Conservation (phyloP, 2,797 vertebrate species). For the Sylvilagus floridanus region DNA sequence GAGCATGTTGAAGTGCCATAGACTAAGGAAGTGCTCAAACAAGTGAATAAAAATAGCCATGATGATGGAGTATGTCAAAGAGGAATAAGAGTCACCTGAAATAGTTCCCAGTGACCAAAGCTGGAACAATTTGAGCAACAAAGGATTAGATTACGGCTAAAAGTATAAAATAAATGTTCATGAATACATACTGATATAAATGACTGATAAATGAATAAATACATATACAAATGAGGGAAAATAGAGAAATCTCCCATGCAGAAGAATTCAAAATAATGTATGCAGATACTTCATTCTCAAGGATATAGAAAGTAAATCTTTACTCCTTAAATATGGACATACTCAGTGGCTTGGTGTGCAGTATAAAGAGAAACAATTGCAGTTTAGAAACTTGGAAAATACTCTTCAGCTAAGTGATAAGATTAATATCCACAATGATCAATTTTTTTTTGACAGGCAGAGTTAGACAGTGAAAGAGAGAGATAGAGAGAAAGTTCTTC, state of each 20-base stretch:
- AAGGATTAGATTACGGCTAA: background rate
- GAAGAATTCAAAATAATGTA: conserved; percentile 48
- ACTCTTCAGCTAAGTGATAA: background rate
- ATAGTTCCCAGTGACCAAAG: background rate
- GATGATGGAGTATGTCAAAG: background rate
- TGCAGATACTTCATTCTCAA: background rate
- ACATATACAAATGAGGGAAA: background rate
- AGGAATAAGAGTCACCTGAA: background rate
- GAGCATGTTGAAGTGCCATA: background rate
- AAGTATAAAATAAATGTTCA: conserved; percentile 17
- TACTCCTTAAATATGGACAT: background rate
- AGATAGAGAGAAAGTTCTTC: too few relatives aligned
- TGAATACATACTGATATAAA: background rate
- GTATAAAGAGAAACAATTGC: background rate
- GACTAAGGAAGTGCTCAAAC: conserved; percentile 1
- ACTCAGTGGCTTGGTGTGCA: background rate
- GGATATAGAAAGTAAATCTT: background rate
- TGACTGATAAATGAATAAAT: conserved; percentile 11
- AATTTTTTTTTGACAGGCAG: background rate
- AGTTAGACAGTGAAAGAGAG: too few relatives aligned
- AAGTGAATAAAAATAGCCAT: background rate
- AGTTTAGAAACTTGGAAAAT: background rate
- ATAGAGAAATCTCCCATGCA: background rate
- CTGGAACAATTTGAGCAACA: background rate
- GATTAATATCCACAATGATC: background rate